phyloP scores from a whole-genome alignment of 2,888 invertebrate genomes.

The Boloria euphrosyne region DNA sequence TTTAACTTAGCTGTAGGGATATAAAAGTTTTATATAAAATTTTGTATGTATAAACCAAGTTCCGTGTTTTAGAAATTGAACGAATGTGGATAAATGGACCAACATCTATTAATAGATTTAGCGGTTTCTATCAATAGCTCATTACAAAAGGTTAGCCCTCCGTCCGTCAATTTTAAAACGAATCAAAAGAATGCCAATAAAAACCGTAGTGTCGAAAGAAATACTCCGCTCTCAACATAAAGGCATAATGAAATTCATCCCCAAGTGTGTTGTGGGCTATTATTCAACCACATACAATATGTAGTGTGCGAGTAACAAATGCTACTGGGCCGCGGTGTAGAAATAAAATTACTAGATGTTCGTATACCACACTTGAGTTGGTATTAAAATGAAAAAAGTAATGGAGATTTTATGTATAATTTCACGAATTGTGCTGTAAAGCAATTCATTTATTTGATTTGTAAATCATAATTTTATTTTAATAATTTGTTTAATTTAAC shows the following conservation, averaged over 20 bases:
- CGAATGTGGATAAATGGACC: slow-evolving; percentile 3
- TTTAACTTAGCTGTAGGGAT: not conserved
- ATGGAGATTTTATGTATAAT: too few relatives aligned
- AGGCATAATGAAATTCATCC: slow-evolving; percentile 80
- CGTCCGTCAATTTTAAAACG: slow-evolving; percentile 49
- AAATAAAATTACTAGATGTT: slow-evolving; percentile 47
- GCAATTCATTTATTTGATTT: slow-evolving; percentile 1
- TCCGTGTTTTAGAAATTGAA: not conserved
- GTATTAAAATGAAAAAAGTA: slow-evolving; percentile 1
- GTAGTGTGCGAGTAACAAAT: slow-evolving; percentile 72
- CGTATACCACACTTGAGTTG: not conserved
- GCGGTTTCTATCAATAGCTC: slow-evolving; percentile 23
- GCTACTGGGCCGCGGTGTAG: slow-evolving; percentile 55
- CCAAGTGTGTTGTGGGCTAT: slow-evolving; percentile 75
- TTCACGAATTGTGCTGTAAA: not conserved
- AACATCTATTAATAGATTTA: slow-evolving; percentile 21
- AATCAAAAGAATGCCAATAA: slow-evolving; percentile 64
- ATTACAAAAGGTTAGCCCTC: slow-evolving; percentile 22
- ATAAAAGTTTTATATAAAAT: not conserved
- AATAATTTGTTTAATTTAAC: not conserved
- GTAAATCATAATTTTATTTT: slow-evolving; percentile 7
- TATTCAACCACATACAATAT: slow-evolving; percentile 78
- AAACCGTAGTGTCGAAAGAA: slow-evolving; percentile 63
- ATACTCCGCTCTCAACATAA: slow-evolving; percentile 65
- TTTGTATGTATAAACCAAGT: not conserved